Conservation (phyloP, 2,113 vertebrate genomes). For the Nerophis ophidion region DNA sequence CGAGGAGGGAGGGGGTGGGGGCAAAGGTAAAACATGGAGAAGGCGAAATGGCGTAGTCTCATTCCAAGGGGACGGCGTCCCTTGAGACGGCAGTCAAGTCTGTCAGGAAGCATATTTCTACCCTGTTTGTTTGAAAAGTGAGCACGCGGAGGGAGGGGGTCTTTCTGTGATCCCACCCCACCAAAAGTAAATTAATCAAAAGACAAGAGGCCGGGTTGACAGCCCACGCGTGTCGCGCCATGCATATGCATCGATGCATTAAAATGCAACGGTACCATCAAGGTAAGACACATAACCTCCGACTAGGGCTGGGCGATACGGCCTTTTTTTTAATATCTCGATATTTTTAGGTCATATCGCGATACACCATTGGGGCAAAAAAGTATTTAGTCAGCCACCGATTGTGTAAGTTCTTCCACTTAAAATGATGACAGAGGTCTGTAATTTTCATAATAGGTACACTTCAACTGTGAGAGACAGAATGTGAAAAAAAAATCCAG, state of each 20-base stretch:
- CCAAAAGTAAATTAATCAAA: slow-evolving; percentile 43
- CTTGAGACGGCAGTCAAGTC: slow-evolving; percentile 26
- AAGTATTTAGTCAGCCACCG: no score
- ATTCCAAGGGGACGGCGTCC: slow-evolving; percentile 39
- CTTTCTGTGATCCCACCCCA: slow-evolving; percentile 21
- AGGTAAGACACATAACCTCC: neutral
- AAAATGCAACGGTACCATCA: slow-evolving; percentile 25
- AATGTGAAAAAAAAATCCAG: no score
- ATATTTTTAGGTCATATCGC: no score
- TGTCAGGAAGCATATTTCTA: slow-evolving; percentile 26
- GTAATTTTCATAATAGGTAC: no score
- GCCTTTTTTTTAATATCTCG: no score
- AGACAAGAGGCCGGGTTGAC: slow-evolving; percentile 21
- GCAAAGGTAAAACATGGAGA: slow-evolving; percentile 6
- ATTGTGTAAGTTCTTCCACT: no score
- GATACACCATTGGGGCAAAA: no score
- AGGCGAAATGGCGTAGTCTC: slow-evolving; percentile 34
- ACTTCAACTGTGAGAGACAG: no score
- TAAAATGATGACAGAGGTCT: no score
- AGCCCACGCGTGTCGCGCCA: slow-evolving; percentile 18
- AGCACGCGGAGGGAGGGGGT: neutral
- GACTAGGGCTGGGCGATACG: no score
- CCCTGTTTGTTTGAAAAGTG: slow-evolving; percentile 11
- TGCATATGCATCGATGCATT: slow-evolving; percentile 44
- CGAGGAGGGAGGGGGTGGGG: neutral